Percentiles rank a stretch among this genome's conserved stretches.
phyloP scores from a whole-genome alignment of 2,797 vertebrate genomes.

The Salarias fasciatus region DNA sequence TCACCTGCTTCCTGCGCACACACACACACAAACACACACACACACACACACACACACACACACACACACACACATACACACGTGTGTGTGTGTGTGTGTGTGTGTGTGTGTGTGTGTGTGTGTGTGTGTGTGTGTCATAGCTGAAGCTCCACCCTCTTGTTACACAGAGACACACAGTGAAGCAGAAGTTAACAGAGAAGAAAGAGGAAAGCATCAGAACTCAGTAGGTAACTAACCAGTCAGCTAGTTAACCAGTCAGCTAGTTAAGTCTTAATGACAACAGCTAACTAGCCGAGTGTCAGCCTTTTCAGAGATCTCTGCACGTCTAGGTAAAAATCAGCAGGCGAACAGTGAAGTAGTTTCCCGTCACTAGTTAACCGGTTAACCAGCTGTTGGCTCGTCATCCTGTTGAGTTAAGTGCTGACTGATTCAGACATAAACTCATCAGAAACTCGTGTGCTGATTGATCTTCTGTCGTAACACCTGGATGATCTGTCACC shows the following conservation, averaged over 20 bases:
- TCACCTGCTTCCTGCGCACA: background rate
- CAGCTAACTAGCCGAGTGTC: too few species aligned
- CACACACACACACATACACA: constrained; percentile 6
- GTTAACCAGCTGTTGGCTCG: background rate
- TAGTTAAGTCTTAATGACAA: too few species aligned
- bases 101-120: constrained; percentile 19
- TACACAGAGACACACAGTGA: constrained; percentile 29
- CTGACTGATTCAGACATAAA: too few species aligned
- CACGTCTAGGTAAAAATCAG: too few species aligned
- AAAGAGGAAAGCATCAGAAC: constrained; percentile 5
- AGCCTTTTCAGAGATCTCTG: too few species aligned
- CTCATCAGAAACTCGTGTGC: too few species aligned
- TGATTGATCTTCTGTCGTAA: too few species aligned
- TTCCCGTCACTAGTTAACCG: background rate
- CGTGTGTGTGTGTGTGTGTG: constrained; percentile 27
- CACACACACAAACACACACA: constrained; percentile 7
- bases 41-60: background rate
- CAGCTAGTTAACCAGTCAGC: background rate
- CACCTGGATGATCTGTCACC: too few species aligned
- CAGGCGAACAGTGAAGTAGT: too few species aligned
- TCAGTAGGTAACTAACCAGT: constrained; percentile 10
- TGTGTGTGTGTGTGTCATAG: constrained; percentile 14
- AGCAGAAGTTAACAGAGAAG: constrained; percentile 15
- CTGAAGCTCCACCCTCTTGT: constrained; percentile 54
- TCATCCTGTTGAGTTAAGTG: too few species aligned